Percentiles rank a stretch among this genome's conserved stretches.
Evolutionary conservation across 2,888 invertebrate species (phyloP).

Genomic region (Atrina japonica): DNA sequence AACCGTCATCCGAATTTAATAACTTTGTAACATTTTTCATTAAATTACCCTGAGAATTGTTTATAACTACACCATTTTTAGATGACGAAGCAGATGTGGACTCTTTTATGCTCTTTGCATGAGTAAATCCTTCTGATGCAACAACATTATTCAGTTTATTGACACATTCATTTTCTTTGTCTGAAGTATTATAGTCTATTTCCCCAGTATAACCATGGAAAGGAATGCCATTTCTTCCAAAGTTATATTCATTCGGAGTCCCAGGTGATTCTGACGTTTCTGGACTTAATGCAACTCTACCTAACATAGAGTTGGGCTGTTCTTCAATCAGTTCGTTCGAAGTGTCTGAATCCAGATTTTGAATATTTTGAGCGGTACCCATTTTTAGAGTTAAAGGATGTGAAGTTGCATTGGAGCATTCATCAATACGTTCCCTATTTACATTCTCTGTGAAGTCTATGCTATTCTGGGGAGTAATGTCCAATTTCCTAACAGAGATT

Average conservation of each 20-base stretch:
- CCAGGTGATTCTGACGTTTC: conserved; percentile 61
- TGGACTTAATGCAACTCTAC: conserved; percentile 66
- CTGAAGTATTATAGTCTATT: conserved; percentile 66
- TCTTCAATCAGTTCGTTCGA: neutral
- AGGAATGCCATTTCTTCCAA: conserved; percentile 45
- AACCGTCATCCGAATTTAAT: conserved; percentile 41
- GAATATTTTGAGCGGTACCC: conserved; percentile 31
- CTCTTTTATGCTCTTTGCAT: conserved; percentile 5
- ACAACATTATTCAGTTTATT: conserved; percentile 5
- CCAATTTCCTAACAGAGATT: conserved; percentile 61
- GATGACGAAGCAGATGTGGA: conserved; percentile 11
- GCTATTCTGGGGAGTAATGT: conserved; percentile 62
- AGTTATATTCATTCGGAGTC: conserved; percentile 52
- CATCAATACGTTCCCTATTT: conserved; percentile 19
- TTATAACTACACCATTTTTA: conserved; percentile 8
- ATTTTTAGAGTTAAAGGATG: conserved; percentile 35
- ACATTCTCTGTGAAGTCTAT: too few relatives aligned
- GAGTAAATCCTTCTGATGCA: conserved; percentile 10
- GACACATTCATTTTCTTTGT: conserved; percentile 68
- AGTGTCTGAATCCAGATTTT: conserved; percentile 5
- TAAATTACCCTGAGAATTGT: conserved; percentile 6
- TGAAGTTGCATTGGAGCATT: conserved; percentile 13
- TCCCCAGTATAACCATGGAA: conserved; percentile 58
- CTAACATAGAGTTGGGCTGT: conserved; percentile 53
- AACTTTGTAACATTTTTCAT: neutral